These are phyloP conservation scores for Tetraodon nigroviridis DNA, from an alignment of 2,113 vertebrate genomes.

Conservation along the genomic window DNA sequence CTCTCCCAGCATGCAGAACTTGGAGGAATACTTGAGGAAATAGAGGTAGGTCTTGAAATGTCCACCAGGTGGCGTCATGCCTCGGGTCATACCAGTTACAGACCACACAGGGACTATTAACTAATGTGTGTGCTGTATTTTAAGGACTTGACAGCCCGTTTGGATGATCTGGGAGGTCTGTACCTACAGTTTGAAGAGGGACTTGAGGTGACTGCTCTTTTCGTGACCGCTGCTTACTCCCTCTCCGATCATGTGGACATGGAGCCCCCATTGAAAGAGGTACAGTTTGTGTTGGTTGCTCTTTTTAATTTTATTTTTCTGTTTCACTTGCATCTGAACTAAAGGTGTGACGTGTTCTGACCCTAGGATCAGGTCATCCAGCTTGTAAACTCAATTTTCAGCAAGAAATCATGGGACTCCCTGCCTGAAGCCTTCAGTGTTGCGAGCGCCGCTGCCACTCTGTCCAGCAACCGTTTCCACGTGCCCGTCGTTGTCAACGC, in stretches of 20 bases:
- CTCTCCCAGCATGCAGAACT: constrained; percentile 93
- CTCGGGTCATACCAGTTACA: too few relatives aligned
- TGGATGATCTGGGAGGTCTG: constrained; percentile 93
- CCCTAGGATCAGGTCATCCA: constrained; percentile 93
- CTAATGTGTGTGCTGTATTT: not conserved
- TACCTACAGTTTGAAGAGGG: constrained; percentile 99
- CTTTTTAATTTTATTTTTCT: not conserved
- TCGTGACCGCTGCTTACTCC: constrained; percentile 89
- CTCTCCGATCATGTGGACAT: constrained; percentile 91
- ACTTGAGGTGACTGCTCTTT: constrained; percentile 89
- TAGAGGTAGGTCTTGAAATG: constrained; percentile 79
- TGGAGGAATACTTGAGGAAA: constrained; percentile 90
- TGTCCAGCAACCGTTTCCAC: constrained; percentile 89
- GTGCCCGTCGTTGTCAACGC: constrained; percentile 82
- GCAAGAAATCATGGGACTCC: constrained; percentile 92
- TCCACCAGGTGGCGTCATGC: constrained; percentile 48
- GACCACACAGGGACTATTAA: too few relatives aligned
- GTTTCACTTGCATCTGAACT: not conserved
- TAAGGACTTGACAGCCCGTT: constrained; percentile 93
- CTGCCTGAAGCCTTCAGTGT: constrained; percentile 90
- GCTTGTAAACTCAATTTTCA: constrained; percentile 92
- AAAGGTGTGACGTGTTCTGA: not conserved
- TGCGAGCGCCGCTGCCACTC: constrained; percentile 79
- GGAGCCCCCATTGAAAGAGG: constrained; percentile 93
- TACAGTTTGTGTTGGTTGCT: constrained; percentile 29